Evolutionary conservation across 2,888 invertebrate species (phyloP).

Genomic region (Anoplius nigerrimus): DNA sequence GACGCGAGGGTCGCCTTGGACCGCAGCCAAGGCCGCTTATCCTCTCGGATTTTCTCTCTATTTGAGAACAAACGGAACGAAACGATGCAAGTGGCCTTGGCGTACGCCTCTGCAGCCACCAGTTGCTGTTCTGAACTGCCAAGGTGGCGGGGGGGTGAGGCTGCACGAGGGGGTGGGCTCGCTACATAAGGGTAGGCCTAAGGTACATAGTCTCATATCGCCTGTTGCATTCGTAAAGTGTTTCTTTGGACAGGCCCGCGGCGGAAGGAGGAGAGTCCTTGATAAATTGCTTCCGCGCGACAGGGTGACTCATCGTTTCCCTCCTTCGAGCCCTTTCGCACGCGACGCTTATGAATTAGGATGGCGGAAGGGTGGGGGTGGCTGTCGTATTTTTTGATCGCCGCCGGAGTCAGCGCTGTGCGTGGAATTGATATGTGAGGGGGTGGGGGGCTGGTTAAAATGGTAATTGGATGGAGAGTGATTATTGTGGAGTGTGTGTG

Average conservation of each 20-base stretch:
- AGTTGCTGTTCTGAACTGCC: constrained; percentile 69
- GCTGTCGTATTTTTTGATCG: too few species aligned
- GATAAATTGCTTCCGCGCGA: constrained; percentile 64
- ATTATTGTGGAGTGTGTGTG: too few species aligned
- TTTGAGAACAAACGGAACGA: constrained; percentile 73
- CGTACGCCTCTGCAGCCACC: constrained; percentile 74
- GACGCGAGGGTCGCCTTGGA: constrained; percentile 54
- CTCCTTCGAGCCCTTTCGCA: constrained; percentile 40
- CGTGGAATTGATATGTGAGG: too few species aligned
- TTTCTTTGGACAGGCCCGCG: constrained; percentile 58
- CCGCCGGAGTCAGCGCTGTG: too few species aligned
- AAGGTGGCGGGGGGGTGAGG: constrained; percentile 41
- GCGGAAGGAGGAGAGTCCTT: constrained; percentile 42
- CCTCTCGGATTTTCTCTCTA: constrained; percentile 71
- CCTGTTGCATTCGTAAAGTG: constrained; percentile 72
- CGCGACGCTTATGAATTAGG: constrained; percentile 29
- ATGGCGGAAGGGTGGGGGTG: background rate
- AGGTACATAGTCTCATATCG: constrained; percentile 71
- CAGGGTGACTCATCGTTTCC: constrained; percentile 60
- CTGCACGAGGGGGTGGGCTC: constrained; percentile 28
- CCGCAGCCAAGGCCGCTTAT: constrained; percentile 68
- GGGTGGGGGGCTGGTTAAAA: too few species aligned
- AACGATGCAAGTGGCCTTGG: constrained; percentile 70
- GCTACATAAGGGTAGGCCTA: constrained; percentile 66
- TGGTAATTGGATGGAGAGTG: too few species aligned